A percentile compares a stretch with the other conserved stretches of the same genome.
Evolutionary conservation across 2,797 vertebrate genomes (phyloP).

Genomic region (Mus minutoides): DNA sequence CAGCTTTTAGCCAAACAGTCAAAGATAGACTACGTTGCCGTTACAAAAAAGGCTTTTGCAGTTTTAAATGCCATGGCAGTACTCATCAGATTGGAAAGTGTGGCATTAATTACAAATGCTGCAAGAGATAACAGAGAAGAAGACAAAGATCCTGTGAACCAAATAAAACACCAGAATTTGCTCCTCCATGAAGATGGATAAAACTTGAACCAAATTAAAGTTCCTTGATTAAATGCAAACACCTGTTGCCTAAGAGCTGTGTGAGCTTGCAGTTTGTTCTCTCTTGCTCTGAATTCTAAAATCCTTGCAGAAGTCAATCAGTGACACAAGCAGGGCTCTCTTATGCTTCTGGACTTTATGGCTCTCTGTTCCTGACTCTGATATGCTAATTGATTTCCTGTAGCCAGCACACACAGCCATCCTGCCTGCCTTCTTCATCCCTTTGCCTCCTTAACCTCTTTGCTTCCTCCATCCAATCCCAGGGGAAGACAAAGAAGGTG

Average conservation of each 20-base stretch:
- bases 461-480: accelerated
- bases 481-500: too few species aligned
- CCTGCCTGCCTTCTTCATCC: background rate
- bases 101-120: too few species aligned
- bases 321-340: background rate
- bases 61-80: too few species aligned
- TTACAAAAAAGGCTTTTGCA: too few species aligned
- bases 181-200: accelerated
- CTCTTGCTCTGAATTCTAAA: accelerated
- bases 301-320: accelerated
- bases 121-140: background rate
- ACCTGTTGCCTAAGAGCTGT: too few species aligned
- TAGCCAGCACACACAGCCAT: accelerated
- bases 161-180: background rate
- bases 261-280: accelerated
- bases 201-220: background rate
- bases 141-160: background rate
- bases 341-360: too few species aligned
- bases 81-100: too few species aligned
- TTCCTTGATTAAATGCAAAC: background rate
- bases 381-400: background rate
- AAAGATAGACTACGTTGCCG: too few species aligned
- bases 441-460: too few species aligned
- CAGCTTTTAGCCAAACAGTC: too few species aligned
- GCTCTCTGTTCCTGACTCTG: accelerated